Evolutionary conservation across 2,888 invertebrate genomes (phyloP).

Genomic region (Drosophila conformis): DNA sequence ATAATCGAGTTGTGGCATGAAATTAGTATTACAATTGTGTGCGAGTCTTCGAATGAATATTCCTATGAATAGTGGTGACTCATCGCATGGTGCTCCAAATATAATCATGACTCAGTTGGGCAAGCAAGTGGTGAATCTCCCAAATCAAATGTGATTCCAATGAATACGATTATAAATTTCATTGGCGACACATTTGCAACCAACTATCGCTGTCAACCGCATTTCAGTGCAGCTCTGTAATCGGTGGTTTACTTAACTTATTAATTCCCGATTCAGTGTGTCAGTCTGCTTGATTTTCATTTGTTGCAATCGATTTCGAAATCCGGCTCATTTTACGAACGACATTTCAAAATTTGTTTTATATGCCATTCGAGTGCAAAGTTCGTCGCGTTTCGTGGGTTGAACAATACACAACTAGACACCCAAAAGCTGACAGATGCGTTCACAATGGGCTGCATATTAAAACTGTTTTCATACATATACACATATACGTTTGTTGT

Average conservation of each 20-base stretch:
- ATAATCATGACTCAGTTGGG: constrained; percentile 22
- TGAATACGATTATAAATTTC: background rate
- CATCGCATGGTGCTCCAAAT: background rate
- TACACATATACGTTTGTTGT: no score
- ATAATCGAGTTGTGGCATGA: constrained; percentile 39
- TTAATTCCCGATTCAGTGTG: constrained; percentile 67
- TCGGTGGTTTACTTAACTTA: constrained; percentile 60
- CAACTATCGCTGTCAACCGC: background rate
- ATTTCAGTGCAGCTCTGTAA: background rate
- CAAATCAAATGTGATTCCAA: background rate
- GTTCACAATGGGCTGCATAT: constrained; percentile 1
- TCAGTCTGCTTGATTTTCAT: constrained; percentile 9
- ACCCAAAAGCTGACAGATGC: constrained; percentile 8
- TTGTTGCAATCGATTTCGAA: constrained; percentile 4
- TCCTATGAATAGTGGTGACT: background rate
- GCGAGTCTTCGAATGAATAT: background rate
- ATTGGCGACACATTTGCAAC: background rate
- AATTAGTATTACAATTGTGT: constrained; percentile 41
- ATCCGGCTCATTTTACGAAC: background rate
- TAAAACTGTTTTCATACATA: constrained; percentile 1
- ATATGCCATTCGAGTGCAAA: constrained; percentile 18
- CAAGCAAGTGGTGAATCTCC: background rate
- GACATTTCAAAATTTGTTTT: constrained; percentile 42
- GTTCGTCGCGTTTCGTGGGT: constrained; percentile 10
- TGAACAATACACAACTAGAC: background rate